Conservation (phyloP, 2,888 invertebrate genomes). For the Tolmerus cingulatus region DNA sequence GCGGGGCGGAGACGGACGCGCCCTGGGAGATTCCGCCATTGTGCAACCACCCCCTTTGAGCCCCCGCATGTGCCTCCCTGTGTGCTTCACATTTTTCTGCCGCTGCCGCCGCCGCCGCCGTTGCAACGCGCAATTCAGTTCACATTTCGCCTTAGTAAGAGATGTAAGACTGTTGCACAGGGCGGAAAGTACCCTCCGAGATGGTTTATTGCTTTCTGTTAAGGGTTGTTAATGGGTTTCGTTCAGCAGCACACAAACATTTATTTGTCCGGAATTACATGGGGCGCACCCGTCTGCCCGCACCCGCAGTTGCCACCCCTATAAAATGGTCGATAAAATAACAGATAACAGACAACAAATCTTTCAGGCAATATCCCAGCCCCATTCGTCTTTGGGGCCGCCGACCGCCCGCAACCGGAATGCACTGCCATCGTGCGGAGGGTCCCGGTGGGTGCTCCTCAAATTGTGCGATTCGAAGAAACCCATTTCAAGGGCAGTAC, state of each 20-base stretch:
- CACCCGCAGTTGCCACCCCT: slow-evolving; percentile 22
- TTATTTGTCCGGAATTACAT: slow-evolving; percentile 37
- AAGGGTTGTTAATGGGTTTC: slow-evolving; percentile 47
- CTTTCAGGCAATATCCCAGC: slow-evolving; percentile 39
- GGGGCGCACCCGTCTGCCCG: slow-evolving; percentile 1
- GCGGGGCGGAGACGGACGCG: neutral
- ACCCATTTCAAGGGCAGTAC: slow-evolving; percentile 35
- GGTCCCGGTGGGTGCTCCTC: neutral
- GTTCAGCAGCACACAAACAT: slow-evolving; percentile 44
- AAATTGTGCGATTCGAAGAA: slow-evolving; percentile 31
- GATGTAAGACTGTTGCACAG: slow-evolving; percentile 41
- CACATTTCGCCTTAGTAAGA: slow-evolving; percentile 36
- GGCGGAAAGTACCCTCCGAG: slow-evolving; percentile 40
- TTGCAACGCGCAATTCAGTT: slow-evolving; percentile 28
- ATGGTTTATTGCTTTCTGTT: slow-evolving; percentile 47
- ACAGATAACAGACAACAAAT: slow-evolving; percentile 42
- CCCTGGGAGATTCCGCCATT: neutral
- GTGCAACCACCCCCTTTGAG: neutral
- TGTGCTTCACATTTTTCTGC: slow-evolving; percentile 31
- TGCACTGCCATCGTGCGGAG: slow-evolving; percentile 20
- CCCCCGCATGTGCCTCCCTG: neutral
- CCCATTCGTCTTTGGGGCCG: slow-evolving; percentile 33
- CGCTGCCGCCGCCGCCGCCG: neutral
- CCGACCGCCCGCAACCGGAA: slow-evolving; percentile 23
- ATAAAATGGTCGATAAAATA: slow-evolving; percentile 42